Evolutionary conservation across 2,797 vertebrate genomes (phyloP).

Genomic region (Carcharodon carcharias): DNA sequence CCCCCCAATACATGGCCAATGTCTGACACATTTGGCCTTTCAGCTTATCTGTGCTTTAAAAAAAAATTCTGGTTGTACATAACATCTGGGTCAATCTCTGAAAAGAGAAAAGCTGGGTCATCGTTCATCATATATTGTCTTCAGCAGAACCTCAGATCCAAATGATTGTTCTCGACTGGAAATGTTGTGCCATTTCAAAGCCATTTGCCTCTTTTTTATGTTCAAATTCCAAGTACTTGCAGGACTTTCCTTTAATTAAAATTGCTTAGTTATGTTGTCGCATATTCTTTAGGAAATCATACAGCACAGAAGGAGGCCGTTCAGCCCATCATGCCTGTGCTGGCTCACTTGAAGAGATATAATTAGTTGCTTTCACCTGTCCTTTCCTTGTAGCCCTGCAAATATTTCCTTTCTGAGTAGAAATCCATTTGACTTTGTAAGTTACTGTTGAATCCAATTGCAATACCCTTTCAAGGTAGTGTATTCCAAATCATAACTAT

Average conservation of each 20-base stretch:
- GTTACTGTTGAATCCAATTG: not conserved
- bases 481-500: not conserved
- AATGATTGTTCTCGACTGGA: too few relatives aligned
- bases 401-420: not conserved
- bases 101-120: not conserved
- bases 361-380: not conserved
- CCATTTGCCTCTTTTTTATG: too few relatives aligned
- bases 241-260: too few relatives aligned
- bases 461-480: not conserved
- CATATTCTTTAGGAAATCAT: not conserved
- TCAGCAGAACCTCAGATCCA: too few relatives aligned
- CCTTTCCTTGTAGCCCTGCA: not conserved
- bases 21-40: not conserved
- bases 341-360: not conserved
- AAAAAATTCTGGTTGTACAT: not conserved
- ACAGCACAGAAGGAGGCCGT: not conserved
- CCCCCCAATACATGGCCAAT: too few relatives aligned
- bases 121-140: not conserved
- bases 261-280: too few relatives aligned
- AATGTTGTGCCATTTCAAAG: too few relatives aligned
- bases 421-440: not conserved
- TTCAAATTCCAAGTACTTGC: too few relatives aligned
- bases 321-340: not conserved
- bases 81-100: not conserved
- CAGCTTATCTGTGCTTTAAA: not conserved